Percentiles rank a stretch among this genome's conserved stretches.
phyloP scores from a whole-genome alignment of 1,140 invertebrate genomes.

The Magallana ariakensis region DNA sequence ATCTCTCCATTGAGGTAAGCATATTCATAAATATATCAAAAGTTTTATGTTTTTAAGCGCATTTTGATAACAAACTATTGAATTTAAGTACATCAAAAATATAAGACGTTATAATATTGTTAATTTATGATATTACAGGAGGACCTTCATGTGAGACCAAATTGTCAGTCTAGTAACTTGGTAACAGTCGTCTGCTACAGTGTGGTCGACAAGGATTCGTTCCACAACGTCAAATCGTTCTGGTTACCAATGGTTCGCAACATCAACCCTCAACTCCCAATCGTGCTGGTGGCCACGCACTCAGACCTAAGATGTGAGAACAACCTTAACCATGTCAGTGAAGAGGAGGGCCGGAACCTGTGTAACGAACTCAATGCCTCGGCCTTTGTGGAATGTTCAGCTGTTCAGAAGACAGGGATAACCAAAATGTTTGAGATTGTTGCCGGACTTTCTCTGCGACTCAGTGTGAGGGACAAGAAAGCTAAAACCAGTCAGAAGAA shows the following conservation, averaged over 20 bases:
- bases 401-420: constrained; percentile 92
- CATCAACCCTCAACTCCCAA: constrained; percentile 83
- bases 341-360: constrained; percentile 87
- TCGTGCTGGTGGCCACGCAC: constrained; percentile 87
- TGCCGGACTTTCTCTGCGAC: constrained; percentile 82
- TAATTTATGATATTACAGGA: neutral
- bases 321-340: constrained; percentile 80
- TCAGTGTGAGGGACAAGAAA: constrained; percentile 82
- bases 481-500: constrained; percentile 63
- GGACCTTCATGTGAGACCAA: constrained; percentile 16
- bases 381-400: constrained; percentile 93
- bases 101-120: too few relatives aligned
- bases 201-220: constrained; percentile 97
- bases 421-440: constrained; percentile 95
- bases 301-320: constrained; percentile 60
- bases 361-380: constrained; percentile 88
- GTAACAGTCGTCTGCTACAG: constrained; percentile 95
- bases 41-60: too few relatives aligned
- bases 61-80: too few relatives aligned
- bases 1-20: constrained; percentile 72
- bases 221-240: constrained; percentile 98
- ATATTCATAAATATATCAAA: neutral
- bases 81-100: too few relatives aligned
- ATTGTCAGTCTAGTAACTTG: constrained; percentile 14
- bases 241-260: constrained; percentile 82